Evolutionary conservation across 2,113 vertebrate genomes (phyloP).

Genomic region (Muscicapa adusta): DNA sequence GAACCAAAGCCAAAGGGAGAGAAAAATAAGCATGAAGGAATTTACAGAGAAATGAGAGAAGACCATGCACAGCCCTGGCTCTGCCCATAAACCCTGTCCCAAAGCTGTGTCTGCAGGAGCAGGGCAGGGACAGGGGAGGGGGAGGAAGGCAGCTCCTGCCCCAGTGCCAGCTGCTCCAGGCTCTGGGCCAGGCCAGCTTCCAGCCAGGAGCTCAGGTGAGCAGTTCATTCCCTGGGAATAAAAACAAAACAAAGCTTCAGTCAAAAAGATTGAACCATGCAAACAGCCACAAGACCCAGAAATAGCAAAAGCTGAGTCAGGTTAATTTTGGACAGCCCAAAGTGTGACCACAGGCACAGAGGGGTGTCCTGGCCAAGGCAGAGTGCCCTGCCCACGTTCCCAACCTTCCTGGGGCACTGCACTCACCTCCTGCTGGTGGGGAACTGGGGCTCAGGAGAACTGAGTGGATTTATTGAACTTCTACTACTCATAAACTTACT

Average conservation of each 20-base stretch:
- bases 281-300: rapidly evolving
- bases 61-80: rapidly evolving
- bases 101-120: rapidly evolving
- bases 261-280: neutral
- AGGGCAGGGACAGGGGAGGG: neutral
- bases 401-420: neutral
- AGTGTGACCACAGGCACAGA: rapidly evolving
- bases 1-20: neutral
- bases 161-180: rapidly evolving
- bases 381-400: rapidly evolving
- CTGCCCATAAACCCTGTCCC: rapidly evolving
- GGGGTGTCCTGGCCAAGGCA: rapidly evolving
- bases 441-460: neutral
- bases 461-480: neutral
- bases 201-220: neutral
- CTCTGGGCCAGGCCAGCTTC: neutral
- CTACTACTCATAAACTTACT: neutral
- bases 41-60: neutral
- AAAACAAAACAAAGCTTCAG: neutral
- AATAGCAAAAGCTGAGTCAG: rapidly evolving
- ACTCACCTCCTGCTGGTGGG: neutral
- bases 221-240: neutral
- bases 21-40: neutral
- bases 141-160: neutral
- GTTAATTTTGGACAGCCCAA: rapidly evolving